phyloP scores from a whole-genome alignment of 2,888 invertebrate genomes.

The Criorhina ranunculi region DNA sequence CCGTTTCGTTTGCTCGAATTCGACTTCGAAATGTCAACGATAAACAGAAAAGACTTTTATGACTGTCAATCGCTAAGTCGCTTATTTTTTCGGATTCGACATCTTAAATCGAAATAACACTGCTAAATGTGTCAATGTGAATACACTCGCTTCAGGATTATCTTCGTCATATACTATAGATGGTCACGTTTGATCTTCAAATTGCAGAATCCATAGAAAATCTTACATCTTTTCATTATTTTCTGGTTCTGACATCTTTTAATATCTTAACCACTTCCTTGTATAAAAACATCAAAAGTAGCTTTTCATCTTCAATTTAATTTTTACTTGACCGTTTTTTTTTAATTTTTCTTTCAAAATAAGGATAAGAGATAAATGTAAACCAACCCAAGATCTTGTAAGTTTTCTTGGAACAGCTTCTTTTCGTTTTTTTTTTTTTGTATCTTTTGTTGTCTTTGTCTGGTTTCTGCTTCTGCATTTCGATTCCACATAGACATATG shows the following conservation, averaged over 20 bases:
- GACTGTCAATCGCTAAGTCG: too few species aligned
- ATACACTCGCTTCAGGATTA: not conserved
- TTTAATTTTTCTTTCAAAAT: not conserved
- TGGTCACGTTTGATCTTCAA: conserved; percentile 18
- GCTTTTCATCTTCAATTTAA: conserved; percentile 41
- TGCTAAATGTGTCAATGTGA: not conserved
- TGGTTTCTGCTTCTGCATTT: conserved; percentile 64
- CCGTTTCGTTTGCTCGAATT: too few species aligned
- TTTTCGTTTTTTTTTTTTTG: not conserved
- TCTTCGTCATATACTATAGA: not conserved
- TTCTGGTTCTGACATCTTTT: conserved; percentile 33
- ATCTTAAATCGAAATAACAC: too few species aligned
- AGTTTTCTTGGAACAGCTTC: conserved; percentile 49
- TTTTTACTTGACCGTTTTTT: conserved; percentile 29
- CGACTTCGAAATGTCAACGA: too few species aligned
- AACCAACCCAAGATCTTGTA: conserved; percentile 62
- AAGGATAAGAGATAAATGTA: conserved; percentile 59
- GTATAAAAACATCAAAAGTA: conserved; percentile 19
- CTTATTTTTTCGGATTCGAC: too few species aligned
- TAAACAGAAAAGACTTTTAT: too few species aligned
- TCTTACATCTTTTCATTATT: not conserved
- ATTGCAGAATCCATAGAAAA: conserved; percentile 3
- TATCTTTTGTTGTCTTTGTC: conserved; percentile 52
- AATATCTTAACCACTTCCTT: conserved; percentile 21
- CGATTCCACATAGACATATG: conserved; percentile 54